These are phyloP conservation scores for Apodemus agrarius DNA, from an alignment of 2,797 vertebrate genomes.

Conservation along the genomic window DNA sequence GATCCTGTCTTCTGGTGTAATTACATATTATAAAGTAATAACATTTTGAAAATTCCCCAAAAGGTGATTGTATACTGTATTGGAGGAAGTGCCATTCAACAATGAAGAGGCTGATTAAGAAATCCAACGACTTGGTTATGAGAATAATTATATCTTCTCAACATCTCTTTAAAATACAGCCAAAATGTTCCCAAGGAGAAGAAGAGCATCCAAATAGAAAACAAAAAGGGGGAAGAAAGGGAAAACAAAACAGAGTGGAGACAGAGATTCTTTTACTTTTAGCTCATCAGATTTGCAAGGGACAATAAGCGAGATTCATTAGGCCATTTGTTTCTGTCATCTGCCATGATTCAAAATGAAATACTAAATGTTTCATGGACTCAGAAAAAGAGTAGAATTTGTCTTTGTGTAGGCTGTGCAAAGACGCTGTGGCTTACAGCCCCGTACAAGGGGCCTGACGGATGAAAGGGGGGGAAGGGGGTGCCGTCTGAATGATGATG, in stretches of 20 bases:
- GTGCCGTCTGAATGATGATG: constrained; percentile 99
- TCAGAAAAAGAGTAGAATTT: constrained; percentile 98
- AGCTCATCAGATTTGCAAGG: constrained; percentile 93
- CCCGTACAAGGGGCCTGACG: constrained; percentile 94
- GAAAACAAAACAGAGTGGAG: constrained; percentile 75
- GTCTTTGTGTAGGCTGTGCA: constrained; percentile 97
- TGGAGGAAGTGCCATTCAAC: not conserved
- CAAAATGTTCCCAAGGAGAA: constrained; percentile 66
- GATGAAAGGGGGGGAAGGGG: constrained; percentile 98
- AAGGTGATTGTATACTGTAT: not conserved
- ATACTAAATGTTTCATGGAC: constrained; percentile 99
- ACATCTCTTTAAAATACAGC: constrained; percentile 76
- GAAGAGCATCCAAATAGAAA: constrained; percentile 84
- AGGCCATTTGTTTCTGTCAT: constrained; percentile 99
- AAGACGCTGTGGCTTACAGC: constrained; percentile 90
- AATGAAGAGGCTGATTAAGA: not conserved
- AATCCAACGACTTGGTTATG: constrained; percentile 72
- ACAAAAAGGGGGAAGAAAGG: constrained; percentile 61
- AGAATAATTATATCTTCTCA: constrained; percentile 77
- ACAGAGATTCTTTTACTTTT: constrained; percentile 95
- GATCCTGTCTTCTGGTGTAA: not conserved
- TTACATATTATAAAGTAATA: constrained; percentile 53
- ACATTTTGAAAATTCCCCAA: constrained; percentile 54
- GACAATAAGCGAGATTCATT: constrained; percentile 99
- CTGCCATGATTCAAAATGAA: constrained; percentile 99